phyloP scores from a whole-genome alignment of 2,113 vertebrate species.

The Spilogale gracilis region DNA sequence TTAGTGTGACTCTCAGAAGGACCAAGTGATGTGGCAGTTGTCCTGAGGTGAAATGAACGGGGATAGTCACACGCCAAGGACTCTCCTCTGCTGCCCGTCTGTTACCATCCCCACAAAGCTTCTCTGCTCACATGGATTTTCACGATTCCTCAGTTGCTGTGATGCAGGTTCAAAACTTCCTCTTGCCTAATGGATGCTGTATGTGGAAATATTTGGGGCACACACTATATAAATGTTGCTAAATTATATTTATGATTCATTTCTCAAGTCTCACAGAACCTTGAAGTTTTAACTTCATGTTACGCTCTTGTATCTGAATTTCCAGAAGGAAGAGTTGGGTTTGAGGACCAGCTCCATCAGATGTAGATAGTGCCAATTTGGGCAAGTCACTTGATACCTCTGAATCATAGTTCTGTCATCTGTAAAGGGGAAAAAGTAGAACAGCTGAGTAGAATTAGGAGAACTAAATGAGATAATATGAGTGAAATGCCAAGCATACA shows the following conservation, averaged over 20 bases:
- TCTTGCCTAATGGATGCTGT: not conserved
- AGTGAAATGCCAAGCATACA: not conserved
- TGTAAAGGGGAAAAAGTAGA: not conserved
- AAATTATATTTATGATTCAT: not conserved
- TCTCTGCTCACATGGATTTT: not conserved
- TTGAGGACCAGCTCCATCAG: not conserved
- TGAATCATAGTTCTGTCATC: not conserved
- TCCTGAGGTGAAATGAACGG: not conserved
- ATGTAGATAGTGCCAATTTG: not conserved
- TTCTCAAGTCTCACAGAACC: not conserved
- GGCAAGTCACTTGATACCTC: not conserved
- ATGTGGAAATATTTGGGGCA: not conserved
- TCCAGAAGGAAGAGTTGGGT: not conserved
- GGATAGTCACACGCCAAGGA: not conserved
- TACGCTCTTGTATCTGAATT: not conserved
- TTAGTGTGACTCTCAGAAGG: not conserved
- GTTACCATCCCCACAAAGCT: no score
- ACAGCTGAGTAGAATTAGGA: not conserved
- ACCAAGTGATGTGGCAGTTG: not conserved
- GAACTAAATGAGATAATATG: not conserved
- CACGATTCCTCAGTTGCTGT: not conserved
- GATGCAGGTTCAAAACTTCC: not conserved
- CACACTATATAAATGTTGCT: not conserved
- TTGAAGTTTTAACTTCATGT: not conserved
- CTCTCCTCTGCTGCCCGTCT: not conserved